Evolutionary conservation across 1,140 invertebrate species (phyloP), one percentile per base, ranked within the genome.

Genomic region (Chrysomallon squamiferum): DNA sequence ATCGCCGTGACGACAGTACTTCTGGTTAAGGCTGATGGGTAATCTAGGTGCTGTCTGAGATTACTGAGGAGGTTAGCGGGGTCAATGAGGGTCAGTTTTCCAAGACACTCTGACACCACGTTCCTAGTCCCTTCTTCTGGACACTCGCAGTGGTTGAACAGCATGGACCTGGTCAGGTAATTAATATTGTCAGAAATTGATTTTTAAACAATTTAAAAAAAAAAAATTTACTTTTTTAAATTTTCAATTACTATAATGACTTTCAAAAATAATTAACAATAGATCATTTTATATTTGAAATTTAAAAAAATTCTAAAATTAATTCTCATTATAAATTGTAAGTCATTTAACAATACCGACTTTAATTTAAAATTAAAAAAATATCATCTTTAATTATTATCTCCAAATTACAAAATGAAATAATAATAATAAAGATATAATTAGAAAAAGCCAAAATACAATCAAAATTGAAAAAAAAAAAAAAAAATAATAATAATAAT

Each of bases 1-100:
- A 99, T 93, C 45, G 97, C 96, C 18, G 96, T 98, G 0, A 99
- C 94, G n/a, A 97, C 94, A 1, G 97, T 99, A 2, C 95, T 96
- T 78, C 96, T 89, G 86, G 96, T 95, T 6, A 96, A 89, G 0
- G 94, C 90, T 20, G 95, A 95, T 0, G 63, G 54, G 30, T 76
- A 77, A 35, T 67, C 69, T 13, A 86, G 75, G 65, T 83, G 80
- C 27, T 76, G 77, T 63, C 85, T 78, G 27, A 87, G 74, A 54
- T 77, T 80, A 29, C 75, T 68, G 6, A 87, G 73, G 22, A 87
- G 74, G 30, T 77, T 90, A 45, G 89, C 88, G 0, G 96, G 96
- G 86, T 99, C 95, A 47, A 98, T 92, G n/a, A 98, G 87, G 18
- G 96, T 97, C 15, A 99, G 87, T 88, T 98, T 98, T 27, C 97